Base-by-base conservation (phyloP, 1,140 invertebrate genomes). In the Macrotrachela quadricornifera region DNA sequence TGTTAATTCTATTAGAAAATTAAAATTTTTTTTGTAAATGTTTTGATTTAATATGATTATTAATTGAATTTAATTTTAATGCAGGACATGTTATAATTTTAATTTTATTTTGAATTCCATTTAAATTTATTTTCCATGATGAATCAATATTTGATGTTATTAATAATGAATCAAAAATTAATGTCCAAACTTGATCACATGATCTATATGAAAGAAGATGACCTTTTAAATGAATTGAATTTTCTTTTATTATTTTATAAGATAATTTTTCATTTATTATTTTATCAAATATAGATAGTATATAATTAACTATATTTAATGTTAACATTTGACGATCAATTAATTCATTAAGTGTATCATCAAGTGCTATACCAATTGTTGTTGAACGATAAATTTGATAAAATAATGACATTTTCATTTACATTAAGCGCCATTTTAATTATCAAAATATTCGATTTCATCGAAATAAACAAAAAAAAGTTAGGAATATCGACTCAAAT, bases 121-220 rank as follows among this genome's bases (percentile, higher is more conserved):
- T 30, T 30, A 30, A 30, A 30, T 4, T 4, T 8, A 30, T 30
- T 30, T 30, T 30, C 21, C 21, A 30, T 30, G 8, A 30, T 30
- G 8, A 30, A 30, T 30, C 21, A 30, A 4, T 30, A 4, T 2
- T 30, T 30, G 21, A 30, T 30, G 21, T 4, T 30, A 30, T 4
- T 30, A 30, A 4, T 30, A 30, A 30, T 30, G 21, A 30, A 38
- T 51, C 21, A 45, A 51, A 51, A 12, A 51, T 13, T 21, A 51
- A 44, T 15, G 49, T 51, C 49, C 49, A 51, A 1, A 51, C 49
- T 44, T 51, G 44, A 45, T 51, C 49, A 51, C 49, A 51, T 44
- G 44, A 44, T 11, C 49, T 38, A 13, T 51, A 51, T 4, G 42
- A 44, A 30, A 30, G 21, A 30, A 30, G 16, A 44, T 42, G 44